Percentiles rank a stretch among this genome's conserved stretches.
Conservation (phyloP, 2,113 vertebrate genomes). For the Neodon shergylaensis region DNA sequence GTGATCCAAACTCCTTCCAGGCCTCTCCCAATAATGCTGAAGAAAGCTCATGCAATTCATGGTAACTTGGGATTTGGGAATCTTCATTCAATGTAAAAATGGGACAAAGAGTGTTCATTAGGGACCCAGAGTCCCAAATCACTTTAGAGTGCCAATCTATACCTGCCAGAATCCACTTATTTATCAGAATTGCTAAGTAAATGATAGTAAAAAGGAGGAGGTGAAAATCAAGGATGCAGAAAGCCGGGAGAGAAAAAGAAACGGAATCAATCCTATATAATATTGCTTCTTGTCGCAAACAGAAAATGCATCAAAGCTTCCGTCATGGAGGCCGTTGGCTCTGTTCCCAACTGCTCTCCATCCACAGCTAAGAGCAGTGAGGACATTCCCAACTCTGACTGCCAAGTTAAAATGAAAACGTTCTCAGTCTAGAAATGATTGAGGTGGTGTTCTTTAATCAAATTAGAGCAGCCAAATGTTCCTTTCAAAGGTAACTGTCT, state of each 20-base stretch:
- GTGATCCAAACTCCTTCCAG: neutral
- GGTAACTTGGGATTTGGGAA: neutral
- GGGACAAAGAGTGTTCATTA: neutral
- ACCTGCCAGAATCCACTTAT: conserved; percentile 22
- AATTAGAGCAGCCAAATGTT: conserved; percentile 91
- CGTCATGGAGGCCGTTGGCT: conserved; percentile 70
- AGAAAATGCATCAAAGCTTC: conserved; percentile 74
- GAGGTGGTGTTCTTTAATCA: conserved; percentile 92
- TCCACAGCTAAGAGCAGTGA: conserved; percentile 84
- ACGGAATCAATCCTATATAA: conserved; percentile 52
- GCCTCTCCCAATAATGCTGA: neutral
- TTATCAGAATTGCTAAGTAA: conserved; percentile 40
- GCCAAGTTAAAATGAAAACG: conserved; percentile 92
- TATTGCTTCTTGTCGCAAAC: conserved; percentile 18
- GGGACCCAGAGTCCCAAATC: conserved; percentile 5
- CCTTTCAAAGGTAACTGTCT: conserved; percentile 93
- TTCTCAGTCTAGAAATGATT: conserved; percentile 90
- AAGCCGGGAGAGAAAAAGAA: conserved; percentile 34
- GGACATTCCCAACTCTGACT: conserved; percentile 89
- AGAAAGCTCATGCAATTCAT: conserved; percentile 15
- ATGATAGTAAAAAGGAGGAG: conserved; percentile 29
- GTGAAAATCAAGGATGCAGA: conserved; percentile 51
- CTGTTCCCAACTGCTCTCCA: conserved; percentile 80
- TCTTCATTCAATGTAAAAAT: conserved; percentile 23
- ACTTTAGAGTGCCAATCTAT: neutral